A percentile compares a stretch with the other conserved stretches of the same genome.
Conservation (phyloP, 2,113 vertebrate species). For the Mugil cephalus region DNA sequence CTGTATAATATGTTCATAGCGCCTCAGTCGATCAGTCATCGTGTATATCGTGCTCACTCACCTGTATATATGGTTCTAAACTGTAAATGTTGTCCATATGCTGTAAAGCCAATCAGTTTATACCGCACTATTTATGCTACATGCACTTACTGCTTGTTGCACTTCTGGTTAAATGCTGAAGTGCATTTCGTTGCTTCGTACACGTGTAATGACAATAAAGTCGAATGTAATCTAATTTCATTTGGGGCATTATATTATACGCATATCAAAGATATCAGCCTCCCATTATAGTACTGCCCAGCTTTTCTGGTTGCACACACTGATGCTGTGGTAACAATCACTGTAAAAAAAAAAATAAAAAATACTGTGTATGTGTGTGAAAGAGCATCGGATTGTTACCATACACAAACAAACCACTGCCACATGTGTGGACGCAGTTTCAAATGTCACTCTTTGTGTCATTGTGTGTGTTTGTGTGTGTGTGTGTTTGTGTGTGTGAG, state of each 20-base stretch:
- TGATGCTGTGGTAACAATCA: slow-evolving; percentile 24
- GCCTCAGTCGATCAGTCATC: no score
- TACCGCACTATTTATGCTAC: no score
- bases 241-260: slow-evolving; percentile 36
- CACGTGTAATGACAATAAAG: no score
- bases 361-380: neutral
- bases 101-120: no score
- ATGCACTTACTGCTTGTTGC: no score
- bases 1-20: no score
- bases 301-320: slow-evolving; percentile 11
- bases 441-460: slow-evolving; percentile 56
- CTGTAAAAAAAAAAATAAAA: slow-evolving; percentile 1
- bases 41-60: no score
- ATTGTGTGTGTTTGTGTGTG: slow-evolving; percentile 12
- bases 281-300: neutral
- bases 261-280: slow-evolving; percentile 25
- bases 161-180: no score
- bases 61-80: no score
- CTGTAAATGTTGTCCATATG: no score
- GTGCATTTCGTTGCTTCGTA: no score
- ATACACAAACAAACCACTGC: slow-evolving; percentile 44
- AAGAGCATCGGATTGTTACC: slow-evolving; percentile 18
- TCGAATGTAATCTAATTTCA: slow-evolving; percentile 57
- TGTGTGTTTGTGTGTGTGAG: slow-evolving; percentile 24
- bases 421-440: slow-evolving; percentile 45